These are phyloP conservation scores for Coelopa frigida DNA, from an alignment of 1,140 invertebrate species.

Conservation along the genomic window DNA sequence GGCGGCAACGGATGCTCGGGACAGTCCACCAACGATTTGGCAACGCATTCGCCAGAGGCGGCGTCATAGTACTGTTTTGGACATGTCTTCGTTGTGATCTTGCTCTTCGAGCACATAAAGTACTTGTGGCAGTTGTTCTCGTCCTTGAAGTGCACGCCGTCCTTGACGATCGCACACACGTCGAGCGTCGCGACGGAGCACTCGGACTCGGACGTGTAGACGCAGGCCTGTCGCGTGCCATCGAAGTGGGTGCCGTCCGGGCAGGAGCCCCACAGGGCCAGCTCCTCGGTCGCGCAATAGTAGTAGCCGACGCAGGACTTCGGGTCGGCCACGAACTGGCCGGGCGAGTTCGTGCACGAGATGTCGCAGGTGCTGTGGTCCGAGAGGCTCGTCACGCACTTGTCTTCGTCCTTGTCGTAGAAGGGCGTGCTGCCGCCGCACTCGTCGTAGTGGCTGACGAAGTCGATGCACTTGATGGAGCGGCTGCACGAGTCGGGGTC, in stretches of 20 bases:
- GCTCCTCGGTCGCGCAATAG: slow-evolving; percentile 17
- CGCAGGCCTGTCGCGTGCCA: slow-evolving; percentile 10
- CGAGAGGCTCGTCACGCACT: slow-evolving; percentile 20
- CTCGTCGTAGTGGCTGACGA: slow-evolving; percentile 10
- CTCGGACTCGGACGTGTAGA: slow-evolving; percentile 15
- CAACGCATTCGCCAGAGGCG: slow-evolving; percentile 11
- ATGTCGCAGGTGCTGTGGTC: slow-evolving; percentile 14
- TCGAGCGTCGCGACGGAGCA: slow-evolving; percentile 21
- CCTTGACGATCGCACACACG: slow-evolving; percentile 21
- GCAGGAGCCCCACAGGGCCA: slow-evolving; percentile 16
- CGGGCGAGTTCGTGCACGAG: slow-evolving; percentile 15
- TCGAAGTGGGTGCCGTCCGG: slow-evolving; percentile 18
- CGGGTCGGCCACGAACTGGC: slow-evolving; percentile 22
- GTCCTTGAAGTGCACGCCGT: slow-evolving; percentile 7
- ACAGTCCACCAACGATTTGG: slow-evolving; percentile 22
- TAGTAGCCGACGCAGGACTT: slow-evolving; percentile 27
- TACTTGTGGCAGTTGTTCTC: slow-evolving; percentile 26
- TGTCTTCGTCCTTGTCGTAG: slow-evolving; percentile 23
- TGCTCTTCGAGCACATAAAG: slow-evolving; percentile 13
- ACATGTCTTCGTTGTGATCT: slow-evolving; percentile 10
- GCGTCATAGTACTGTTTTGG: slow-evolving; percentile 19
- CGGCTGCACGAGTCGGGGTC: slow-evolving; percentile 26
- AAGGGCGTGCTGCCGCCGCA: slow-evolving; percentile 24
- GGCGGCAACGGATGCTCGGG: slow-evolving; percentile 22
- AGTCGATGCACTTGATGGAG: slow-evolving; percentile 20